Evolutionary conservation across 1,140 invertebrate species (phyloP).

Genomic region (Macrobrachium nipponense): DNA sequence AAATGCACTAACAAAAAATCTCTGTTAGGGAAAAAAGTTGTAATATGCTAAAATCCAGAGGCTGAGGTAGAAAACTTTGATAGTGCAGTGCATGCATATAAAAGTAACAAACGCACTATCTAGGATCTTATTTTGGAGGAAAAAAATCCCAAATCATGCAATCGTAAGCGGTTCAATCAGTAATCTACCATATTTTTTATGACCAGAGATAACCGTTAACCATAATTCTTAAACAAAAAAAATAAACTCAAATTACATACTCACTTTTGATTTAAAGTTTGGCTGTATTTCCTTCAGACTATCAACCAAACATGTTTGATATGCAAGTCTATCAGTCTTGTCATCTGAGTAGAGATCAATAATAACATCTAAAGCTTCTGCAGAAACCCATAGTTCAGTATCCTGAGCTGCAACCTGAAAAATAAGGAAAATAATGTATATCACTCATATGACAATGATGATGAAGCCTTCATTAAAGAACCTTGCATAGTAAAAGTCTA

Average conservation of each 20-base stretch:
- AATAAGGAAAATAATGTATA: constrained; percentile 57
- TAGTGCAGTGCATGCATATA: too few species aligned
- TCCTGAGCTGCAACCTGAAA: constrained; percentile 70
- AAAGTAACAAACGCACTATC: too few species aligned
- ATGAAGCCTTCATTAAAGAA: constrained; percentile 19
- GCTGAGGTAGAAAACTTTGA: too few species aligned
- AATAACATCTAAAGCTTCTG: constrained; percentile 80
- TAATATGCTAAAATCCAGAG: too few species aligned
- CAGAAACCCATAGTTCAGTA: constrained; percentile 76
- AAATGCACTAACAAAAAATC: too few species aligned
- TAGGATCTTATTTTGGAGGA: too few species aligned
- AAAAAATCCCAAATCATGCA: too few species aligned
- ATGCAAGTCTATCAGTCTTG: constrained; percentile 76
- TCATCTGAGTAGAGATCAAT: constrained; percentile 85
- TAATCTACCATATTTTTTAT: not conserved
- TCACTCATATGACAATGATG: not conserved
- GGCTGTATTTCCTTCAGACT: constrained; percentile 74
- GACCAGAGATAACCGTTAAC: not conserved
- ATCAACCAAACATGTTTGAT: constrained; percentile 75
- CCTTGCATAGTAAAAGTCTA: not conserved
- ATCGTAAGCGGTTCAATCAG: not conserved
- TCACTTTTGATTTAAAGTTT: constrained; percentile 77
- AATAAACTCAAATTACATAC: constrained; percentile 53
- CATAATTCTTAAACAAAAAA: constrained; percentile 66
- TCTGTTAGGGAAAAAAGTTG: too few species aligned